A percentile compares a stretch with the other conserved stretches of the same genome.
Conservation (phyloP, 1,140 invertebrate genomes). For the Bursaphelenchus mucronatus region DNA sequence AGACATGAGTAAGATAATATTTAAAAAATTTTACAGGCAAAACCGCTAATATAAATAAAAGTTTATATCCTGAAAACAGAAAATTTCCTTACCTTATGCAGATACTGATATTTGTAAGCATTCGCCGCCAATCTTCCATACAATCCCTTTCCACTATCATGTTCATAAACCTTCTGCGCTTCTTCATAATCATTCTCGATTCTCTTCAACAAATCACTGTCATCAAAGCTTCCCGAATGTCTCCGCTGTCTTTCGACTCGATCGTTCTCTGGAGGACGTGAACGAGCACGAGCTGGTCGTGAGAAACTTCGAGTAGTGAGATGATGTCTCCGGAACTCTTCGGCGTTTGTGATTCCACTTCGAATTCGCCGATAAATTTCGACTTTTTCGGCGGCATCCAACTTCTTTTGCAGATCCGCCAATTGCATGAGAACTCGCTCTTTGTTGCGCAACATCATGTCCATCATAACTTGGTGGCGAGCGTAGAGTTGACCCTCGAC, state of each 20-base stretch:
- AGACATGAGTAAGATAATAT: too few relatives aligned
- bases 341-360: conserved; percentile 48
- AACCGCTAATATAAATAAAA: too few relatives aligned
- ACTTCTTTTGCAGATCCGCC: conserved; percentile 52
- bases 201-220: conserved; percentile 44
- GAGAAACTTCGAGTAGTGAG: conserved; percentile 43
- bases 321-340: conserved; percentile 38
- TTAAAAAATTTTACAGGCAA: too few relatives aligned
- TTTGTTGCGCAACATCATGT: conserved; percentile 54
- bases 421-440: conserved; percentile 49
- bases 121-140: conserved; percentile 49
- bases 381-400: conserved; percentile 58
- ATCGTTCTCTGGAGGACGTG: conserved; percentile 7
- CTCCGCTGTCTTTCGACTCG: conserved; percentile 27
- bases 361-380: conserved; percentile 54
- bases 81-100: conserved; percentile 50
- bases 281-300: conserved; percentile 33
- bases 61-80: conserved; percentile 15
- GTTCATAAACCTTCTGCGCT: conserved; percentile 28
- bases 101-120: conserved; percentile 55
- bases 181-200: conserved; percentile 42
- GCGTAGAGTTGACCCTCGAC: conserved; percentile 43
- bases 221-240: conserved; percentile 42
- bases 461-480: conserved; percentile 54
- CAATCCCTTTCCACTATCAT: conserved; percentile 36